These are phyloP conservation scores for Porites lutea DNA, from an alignment of 64 coral and sea anemone species.

Conservation along the genomic window DNA sequence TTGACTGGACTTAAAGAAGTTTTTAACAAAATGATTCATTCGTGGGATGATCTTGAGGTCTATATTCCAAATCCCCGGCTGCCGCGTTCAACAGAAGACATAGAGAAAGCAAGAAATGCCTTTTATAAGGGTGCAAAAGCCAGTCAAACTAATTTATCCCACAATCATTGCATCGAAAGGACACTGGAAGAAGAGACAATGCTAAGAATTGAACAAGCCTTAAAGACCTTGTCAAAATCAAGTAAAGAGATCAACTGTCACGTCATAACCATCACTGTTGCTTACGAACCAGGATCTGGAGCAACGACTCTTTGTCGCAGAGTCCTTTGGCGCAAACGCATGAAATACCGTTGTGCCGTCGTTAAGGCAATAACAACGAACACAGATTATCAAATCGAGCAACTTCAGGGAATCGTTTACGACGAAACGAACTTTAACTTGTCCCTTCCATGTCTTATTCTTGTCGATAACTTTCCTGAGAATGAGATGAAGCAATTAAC, in stretches of 20 bases:
- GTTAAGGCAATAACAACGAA: constrained; percentile 55
- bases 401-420: constrained; percentile 43
- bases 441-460: constrained; percentile 30
- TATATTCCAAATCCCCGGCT: constrained; percentile 64
- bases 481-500: constrained; percentile 33
- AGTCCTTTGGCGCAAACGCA: constrained; percentile 57
- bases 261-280: constrained; percentile 43
- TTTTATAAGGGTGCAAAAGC: constrained; percentile 66
- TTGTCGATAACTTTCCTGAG: constrained; percentile 59
- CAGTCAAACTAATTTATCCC: constrained; percentile 45
- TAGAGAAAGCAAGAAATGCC: constrained; percentile 36
- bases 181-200: constrained; percentile 11
- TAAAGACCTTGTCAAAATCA: constrained; percentile 24
- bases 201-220: not conserved
- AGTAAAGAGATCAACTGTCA: not conserved
- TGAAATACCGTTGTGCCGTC: constrained; percentile 42
- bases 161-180: constrained; percentile 48
- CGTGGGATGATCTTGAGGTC: constrained; percentile 65
- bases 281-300: constrained; percentile 66
- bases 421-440: constrained; percentile 53
- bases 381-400: constrained; percentile 64
- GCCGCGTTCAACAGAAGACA: constrained; percentile 14
- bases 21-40: constrained; percentile 68
- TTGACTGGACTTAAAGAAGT: constrained; percentile 40
- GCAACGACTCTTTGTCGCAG: constrained; percentile 67